Conservation (phyloP, 1,140 invertebrate genomes). For the Holotrichia oblita region DNA sequence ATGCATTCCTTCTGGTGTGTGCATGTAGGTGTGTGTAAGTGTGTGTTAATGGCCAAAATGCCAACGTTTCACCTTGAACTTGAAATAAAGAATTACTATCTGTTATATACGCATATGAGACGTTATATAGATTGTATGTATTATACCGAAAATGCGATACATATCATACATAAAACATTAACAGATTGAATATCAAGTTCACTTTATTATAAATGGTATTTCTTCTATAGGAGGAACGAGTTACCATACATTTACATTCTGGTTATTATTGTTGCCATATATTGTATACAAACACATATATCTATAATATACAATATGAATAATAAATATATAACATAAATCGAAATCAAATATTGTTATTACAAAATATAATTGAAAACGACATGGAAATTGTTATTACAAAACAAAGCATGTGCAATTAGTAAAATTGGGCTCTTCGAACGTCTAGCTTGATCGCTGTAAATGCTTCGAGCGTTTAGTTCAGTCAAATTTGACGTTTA, state of each 20-base stretch:
- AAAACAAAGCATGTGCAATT: too few relatives aligned
- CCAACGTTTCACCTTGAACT: conserved; percentile 6
- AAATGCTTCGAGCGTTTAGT: too few relatives aligned
- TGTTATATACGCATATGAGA: neutral
- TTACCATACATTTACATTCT: neutral
- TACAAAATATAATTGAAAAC: too few relatives aligned
- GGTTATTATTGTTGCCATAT: neutral
- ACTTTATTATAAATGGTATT: too few relatives aligned
- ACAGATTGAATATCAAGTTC: neutral
- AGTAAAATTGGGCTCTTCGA: too few relatives aligned
- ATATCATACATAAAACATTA: conserved; percentile 7
- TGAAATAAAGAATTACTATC: neutral
- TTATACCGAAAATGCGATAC: neutral
- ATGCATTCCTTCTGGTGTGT: too few relatives aligned
- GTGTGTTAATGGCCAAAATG: conserved; percentile 12
- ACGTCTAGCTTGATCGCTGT: too few relatives aligned
- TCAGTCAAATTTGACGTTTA: too few relatives aligned
- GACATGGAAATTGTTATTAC: too few relatives aligned
- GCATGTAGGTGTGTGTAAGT: neutral
- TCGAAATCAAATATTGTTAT: too few relatives aligned
- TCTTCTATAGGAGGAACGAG: neutral
- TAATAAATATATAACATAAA: too few relatives aligned
- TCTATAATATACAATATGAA: too few relatives aligned
- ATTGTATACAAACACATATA: neutral
- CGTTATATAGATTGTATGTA: neutral